phyloP scores from a whole-genome alignment of 2,797 vertebrate species.

The Enteromius treurensis region DNA sequence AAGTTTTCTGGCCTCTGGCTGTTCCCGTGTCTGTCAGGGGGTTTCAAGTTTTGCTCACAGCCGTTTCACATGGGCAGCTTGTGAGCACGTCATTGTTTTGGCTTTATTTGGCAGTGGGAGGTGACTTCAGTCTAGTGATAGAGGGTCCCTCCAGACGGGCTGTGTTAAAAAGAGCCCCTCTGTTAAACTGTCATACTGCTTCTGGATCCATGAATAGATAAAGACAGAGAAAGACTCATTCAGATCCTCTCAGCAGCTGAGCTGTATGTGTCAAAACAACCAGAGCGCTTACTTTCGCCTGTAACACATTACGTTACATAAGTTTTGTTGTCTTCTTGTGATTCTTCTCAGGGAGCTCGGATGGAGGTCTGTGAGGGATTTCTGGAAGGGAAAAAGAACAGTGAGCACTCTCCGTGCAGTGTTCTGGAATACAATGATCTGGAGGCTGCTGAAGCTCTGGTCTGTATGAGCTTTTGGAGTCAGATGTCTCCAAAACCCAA shows the following conservation, averaged over 20 bases:
- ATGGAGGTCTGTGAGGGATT: conserved; percentile 83
- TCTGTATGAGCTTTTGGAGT: conserved; percentile 98
- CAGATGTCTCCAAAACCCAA: conserved; percentile 78
- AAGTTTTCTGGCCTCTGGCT: conserved; percentile 61
- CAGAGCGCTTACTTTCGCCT: not conserved
- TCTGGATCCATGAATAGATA: conserved; percentile 21
- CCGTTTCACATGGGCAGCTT: conserved; percentile 78
- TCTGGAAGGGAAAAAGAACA: conserved; percentile 86
- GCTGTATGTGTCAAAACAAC: conserved; percentile 13
- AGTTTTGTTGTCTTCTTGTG: conserved; percentile 31
- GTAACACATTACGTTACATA: not conserved
- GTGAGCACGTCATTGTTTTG: conserved; percentile 72
- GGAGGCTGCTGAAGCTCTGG: conserved; percentile 92
- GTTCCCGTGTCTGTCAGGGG: conserved; percentile 64
- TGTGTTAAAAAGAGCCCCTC: conserved; percentile 66
- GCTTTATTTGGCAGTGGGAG: conserved; percentile 81
- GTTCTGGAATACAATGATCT: conserved; percentile 92
- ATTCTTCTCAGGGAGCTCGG: conserved; percentile 78
- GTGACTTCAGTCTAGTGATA: conserved; percentile 66
- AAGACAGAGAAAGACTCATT: conserved; percentile 18
- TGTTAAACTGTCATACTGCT: conserved; percentile 28
- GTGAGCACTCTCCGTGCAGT: conserved; percentile 81
- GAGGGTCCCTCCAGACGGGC: conserved; percentile 68
- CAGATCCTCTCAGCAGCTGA: conserved; percentile 9
- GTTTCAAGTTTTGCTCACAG: conserved; percentile 61